These are phyloP conservation scores for Acrossocheilus wenchowensis DNA, from an alignment of 2,797 vertebrate species.

Conservation along the genomic window DNA sequence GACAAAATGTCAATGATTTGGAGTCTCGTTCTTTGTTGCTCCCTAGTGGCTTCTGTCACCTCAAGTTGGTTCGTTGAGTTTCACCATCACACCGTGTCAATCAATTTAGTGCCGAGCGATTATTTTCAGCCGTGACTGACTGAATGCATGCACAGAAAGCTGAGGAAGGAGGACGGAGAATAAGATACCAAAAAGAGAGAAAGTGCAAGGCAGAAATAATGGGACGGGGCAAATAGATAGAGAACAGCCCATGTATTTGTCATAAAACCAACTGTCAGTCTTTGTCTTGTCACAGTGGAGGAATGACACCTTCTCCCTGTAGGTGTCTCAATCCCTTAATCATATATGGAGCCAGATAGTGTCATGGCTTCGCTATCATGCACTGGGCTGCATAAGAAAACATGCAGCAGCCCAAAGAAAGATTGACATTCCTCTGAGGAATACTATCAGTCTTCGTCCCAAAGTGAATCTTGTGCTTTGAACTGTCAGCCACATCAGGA, in stretches of 20 bases:
- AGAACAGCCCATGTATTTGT: conserved; percentile 35
- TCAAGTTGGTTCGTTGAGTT: conserved; percentile 17
- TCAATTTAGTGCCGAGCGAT: conserved; percentile 34
- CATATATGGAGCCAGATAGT: conserved; percentile 73
- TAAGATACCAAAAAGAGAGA: conserved; percentile 22
- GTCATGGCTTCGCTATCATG: conserved; percentile 63
- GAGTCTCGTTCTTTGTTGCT: conserved; percentile 1
- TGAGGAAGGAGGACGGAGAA: conserved; percentile 4
- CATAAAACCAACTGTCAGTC: conserved; percentile 70
- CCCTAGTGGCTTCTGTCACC: conserved; percentile 19
- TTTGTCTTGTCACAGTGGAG: conserved; percentile 53
- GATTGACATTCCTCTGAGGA: conserved; percentile 47
- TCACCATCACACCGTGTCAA: conserved; percentile 13
- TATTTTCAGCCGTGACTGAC: conserved; percentile 42
- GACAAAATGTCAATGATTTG: conserved; percentile 19
- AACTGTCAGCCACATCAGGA: conserved; percentile 43
- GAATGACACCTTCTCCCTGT: conserved; percentile 74
- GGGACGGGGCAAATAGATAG: conserved; percentile 26
- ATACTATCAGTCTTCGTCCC: conserved; percentile 50
- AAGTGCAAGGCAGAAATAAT: conserved; percentile 31
- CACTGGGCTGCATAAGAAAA: conserved; percentile 33
- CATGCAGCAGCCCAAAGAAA: conserved; percentile 28
- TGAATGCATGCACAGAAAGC: conserved; percentile 14
- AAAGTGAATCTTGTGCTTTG: conserved; percentile 32
- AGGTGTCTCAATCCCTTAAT: conserved; percentile 76